phyloP scores from a whole-genome alignment of 2,888 invertebrate species.

The Cetonia aurata region DNA sequence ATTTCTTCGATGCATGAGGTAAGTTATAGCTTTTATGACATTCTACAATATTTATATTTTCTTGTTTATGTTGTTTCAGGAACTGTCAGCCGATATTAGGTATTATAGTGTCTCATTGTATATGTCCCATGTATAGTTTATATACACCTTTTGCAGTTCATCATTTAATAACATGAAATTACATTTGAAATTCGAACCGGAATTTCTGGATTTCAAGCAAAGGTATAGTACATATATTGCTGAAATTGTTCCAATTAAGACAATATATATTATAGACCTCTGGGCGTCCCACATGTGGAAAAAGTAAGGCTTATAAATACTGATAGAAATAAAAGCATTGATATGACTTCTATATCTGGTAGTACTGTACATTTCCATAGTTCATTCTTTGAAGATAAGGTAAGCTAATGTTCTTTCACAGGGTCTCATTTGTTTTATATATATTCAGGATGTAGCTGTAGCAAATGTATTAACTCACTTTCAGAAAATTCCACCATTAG shows the following conservation, averaged over 20 bases:
- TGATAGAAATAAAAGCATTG: constrained; percentile 87
- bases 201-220: constrained; percentile 77
- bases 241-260: not conserved
- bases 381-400: constrained; percentile 96
- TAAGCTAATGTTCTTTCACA: constrained; percentile 64
- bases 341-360: constrained; percentile 94
- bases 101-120: constrained; percentile 47
- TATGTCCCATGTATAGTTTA: constrained; percentile 4
- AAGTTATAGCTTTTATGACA: constrained; percentile 44
- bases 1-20: constrained; percentile 72
- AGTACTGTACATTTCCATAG: constrained; percentile 96
- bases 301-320: constrained; percentile 90
- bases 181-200: constrained; percentile 74
- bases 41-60: constrained; percentile 7
- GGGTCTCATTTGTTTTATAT: no score
- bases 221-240: constrained; percentile 64
- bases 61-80: constrained; percentile 57
- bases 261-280: constrained; percentile 72
- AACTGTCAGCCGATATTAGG: constrained; percentile 62
- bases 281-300: constrained; percentile 89
- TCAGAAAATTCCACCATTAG: constrained; percentile 88
- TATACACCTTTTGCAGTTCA: constrained; percentile 44
- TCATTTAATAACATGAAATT: constrained; percentile 62
- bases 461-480: constrained; percentile 54
- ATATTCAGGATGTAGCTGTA: no score